A percentile compares a stretch with the other conserved stretches of the same genome.
Evolutionary conservation across 2,888 invertebrate genomes (phyloP).

Genomic region (Clusia tigrina): DNA sequence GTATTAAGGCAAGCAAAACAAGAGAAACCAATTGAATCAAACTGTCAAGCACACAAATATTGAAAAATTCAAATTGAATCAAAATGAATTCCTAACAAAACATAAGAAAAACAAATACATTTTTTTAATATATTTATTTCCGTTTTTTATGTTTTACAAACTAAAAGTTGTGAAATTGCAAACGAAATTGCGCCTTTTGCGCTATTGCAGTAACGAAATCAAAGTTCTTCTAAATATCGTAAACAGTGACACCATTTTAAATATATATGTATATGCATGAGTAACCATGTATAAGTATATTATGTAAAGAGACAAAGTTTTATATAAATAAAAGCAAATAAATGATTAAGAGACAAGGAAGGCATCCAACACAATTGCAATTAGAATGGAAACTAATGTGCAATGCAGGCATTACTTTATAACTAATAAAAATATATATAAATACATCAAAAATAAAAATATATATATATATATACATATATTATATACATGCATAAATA

Average conservation of each 20-base stretch:
- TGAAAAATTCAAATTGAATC: not conserved
- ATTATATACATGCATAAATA: not conserved
- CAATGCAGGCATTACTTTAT: conserved; percentile 58
- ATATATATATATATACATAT: conserved; percentile 14
- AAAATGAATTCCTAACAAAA: conserved; percentile 14
- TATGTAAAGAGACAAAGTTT: conserved; percentile 25
- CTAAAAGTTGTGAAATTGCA: conserved; percentile 26
- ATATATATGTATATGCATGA: too few relatives aligned
- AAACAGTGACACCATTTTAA: conserved; percentile 25
- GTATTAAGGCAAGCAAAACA: conserved; percentile 24
- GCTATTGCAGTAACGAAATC: conserved; percentile 26
- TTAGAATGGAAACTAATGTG: conserved; percentile 41
- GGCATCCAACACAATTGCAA: too few relatives aligned
- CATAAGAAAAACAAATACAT: conserved; percentile 5
- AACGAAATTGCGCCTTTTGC: not conserved
- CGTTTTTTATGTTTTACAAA: not conserved
- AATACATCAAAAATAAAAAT: conserved; percentile 24
- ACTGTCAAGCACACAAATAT: conserved; percentile 5
- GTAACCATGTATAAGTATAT: too few relatives aligned
- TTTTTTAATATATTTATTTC: conserved; percentile 1
- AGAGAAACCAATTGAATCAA: conserved; percentile 25
- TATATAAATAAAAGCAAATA: conserved; percentile 22
- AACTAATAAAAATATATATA: conserved; percentile 24
- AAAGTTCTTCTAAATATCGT: too few relatives aligned
- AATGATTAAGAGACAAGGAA: conserved; percentile 3